A percentile compares a stretch with the other conserved stretches of the same genome.
phyloP scores from a whole-genome alignment of 2,113 vertebrate species.

The Triplophysa rosa region DNA sequence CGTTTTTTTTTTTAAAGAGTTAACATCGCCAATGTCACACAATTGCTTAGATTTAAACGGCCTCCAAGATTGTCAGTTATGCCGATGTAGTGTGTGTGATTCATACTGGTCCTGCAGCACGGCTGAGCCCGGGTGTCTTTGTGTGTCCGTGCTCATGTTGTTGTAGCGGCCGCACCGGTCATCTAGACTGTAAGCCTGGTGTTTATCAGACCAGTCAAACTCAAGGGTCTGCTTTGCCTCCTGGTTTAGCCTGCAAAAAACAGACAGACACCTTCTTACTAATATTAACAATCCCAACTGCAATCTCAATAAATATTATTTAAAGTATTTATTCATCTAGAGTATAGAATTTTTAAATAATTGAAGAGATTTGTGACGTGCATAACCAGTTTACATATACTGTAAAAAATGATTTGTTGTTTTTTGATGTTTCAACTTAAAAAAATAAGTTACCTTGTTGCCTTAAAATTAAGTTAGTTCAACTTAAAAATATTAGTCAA shows the following conservation, averaged over 20 bases:
- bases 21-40: too few relatives aligned
- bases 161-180: conserved; percentile 72
- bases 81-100: background rate
- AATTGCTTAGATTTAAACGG: too few relatives aligned
- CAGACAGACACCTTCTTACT: background rate
- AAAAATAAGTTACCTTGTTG: too few relatives aligned
- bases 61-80: too few relatives aligned
- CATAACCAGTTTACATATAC: background rate
- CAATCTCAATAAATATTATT: background rate
- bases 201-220: conserved; percentile 88
- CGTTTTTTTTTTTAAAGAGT: too few relatives aligned
- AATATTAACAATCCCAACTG: background rate
- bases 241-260: conserved; percentile 76
- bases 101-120: conserved; percentile 82
- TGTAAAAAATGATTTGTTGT: too few relatives aligned
- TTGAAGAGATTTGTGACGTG: background rate
- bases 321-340: too few relatives aligned
- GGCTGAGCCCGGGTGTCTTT: conserved; percentile 76
- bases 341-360: too few relatives aligned
- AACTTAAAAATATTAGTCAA: too few relatives aligned
- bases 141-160: conserved; percentile 77
- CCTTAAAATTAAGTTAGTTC: too few relatives aligned
- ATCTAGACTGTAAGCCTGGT: conserved; percentile 79
- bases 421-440: too few relatives aligned
- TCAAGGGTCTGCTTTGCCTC: conserved; percentile 82